phyloP scores from a whole-genome alignment of 1,140 invertebrate species.

The Eriosoma lanigerum region DNA sequence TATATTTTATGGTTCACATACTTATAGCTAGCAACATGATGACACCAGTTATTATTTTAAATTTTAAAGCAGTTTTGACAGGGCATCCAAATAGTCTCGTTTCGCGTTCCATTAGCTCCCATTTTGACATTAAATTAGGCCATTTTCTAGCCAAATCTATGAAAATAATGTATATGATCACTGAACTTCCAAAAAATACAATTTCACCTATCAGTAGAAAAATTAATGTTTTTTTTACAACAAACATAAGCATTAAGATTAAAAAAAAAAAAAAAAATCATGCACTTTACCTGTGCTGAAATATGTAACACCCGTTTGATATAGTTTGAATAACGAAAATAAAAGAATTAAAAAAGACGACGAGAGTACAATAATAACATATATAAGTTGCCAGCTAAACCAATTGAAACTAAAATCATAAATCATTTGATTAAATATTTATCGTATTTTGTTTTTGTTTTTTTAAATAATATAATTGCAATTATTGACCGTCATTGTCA shows the following conservation, averaged over 20 bases:
- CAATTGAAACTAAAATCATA: conserved; percentile 47
- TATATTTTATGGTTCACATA: conserved; percentile 56
- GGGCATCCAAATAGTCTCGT: conserved; percentile 58
- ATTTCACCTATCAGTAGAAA: conserved; percentile 50
- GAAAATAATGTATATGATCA: conserved; percentile 57
- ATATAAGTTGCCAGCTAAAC: conserved; percentile 36
- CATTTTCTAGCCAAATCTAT: conserved; percentile 61
- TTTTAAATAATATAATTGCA: too few species aligned
- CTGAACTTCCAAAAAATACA: conserved; percentile 51
- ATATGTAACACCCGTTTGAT: conserved; percentile 48
- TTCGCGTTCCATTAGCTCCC: conserved; percentile 63
- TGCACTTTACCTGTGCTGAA: conserved; percentile 52
- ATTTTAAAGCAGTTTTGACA: conserved; percentile 58
- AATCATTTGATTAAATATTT: too few species aligned
- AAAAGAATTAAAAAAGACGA: conserved; percentile 38
- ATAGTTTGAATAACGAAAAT: conserved; percentile 42
- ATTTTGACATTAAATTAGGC: conserved; percentile 60
- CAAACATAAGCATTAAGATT: not conserved
- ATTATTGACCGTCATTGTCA: too few species aligned
- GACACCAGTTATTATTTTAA: conserved; percentile 59
- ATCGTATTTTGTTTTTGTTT: not conserved
- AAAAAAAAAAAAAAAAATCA: too few species aligned
- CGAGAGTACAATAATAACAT: conserved; percentile 19
- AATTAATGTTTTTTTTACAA: not conserved
- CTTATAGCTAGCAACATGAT: conserved; percentile 60